phyloP scores from a whole-genome alignment of 2,797 vertebrate genomes.

The Myotis daubentonii region DNA sequence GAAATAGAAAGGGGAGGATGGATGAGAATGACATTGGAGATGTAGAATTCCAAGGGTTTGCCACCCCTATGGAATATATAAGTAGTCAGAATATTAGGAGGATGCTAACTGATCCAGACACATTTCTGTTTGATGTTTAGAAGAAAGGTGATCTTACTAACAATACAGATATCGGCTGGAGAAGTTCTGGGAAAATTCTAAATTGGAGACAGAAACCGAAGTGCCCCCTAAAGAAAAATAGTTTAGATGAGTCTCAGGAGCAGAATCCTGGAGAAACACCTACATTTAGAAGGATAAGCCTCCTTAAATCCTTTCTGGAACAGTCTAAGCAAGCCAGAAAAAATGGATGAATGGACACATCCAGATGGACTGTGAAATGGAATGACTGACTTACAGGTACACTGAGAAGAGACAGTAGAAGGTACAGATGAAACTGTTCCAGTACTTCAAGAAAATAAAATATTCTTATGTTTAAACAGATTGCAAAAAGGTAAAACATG shows the following conservation, averaged over 20 bases:
- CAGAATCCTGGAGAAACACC: background rate
- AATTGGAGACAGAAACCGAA: constrained; percentile 35
- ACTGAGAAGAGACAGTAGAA: background rate
- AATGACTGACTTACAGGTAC: background rate
- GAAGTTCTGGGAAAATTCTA: background rate
- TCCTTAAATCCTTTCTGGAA: background rate
- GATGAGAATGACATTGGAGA: background rate
- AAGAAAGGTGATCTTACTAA: background rate
- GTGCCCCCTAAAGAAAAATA: background rate
- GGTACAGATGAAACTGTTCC: background rate
- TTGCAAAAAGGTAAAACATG: background rate
- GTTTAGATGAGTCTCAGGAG: background rate
- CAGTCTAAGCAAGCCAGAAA: background rate
- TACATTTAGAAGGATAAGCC: background rate
- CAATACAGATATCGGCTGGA: background rate
- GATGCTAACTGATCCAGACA: background rate
- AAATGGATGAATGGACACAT: background rate
- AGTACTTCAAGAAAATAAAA: background rate
- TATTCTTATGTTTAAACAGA: background rate
- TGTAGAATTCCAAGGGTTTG: background rate
- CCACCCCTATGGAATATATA: background rate
- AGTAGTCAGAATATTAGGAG: background rate
- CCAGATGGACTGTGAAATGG: accelerated
- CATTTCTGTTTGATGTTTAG: background rate
- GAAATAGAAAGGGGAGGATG: background rate